Base-by-base conservation (phyloP, 2,797 vertebrate genomes). In the Melanotaenia trifasciata region DNA sequence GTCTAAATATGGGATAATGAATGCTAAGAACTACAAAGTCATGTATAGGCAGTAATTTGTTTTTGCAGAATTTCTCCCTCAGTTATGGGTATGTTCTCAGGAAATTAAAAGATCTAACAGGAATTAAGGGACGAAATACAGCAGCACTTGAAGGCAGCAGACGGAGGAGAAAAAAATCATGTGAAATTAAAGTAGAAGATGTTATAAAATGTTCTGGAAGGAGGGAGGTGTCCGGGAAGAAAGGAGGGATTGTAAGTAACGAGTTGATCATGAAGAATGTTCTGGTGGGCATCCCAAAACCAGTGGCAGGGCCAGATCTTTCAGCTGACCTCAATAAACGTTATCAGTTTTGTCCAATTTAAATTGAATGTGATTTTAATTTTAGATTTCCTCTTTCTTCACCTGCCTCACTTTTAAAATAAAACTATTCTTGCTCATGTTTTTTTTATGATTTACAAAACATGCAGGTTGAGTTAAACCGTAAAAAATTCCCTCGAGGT, bases 1-100 rank as follows among this genome's bases (percentile, higher is more conserved):
- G 58, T 79, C 54, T 62, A 50, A 77, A 67, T 43, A 60, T 54
- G 63, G 84, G 6, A 72, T n/a, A 65, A 64, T 73, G 22, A 87
- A 71, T 73, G 62, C 58, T 20, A 57, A 45, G 50, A 26, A 22
- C 58, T 47, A 18, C 66, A 78, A 68, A 63, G 58, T 45, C 58
- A 3, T 84, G 83, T 67, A 58, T 43, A 18, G 59, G 65, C 63
- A 36, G 13, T 30, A 40, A 62, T 66, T 20, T 63, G 24, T 28
- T 66, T 67, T 45, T 56, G 30, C 53, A 38, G 53, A 78, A 26
- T 36, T 24, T 76, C 16, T 28, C 20, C 58, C 3, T 71, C 32
- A 50, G 28, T 30, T 20, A 32, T 64, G 30, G 51, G 56, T 28
- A 22, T 53, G 32, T 61, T 76, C 22, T 71, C 53, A 60, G 68